Percentiles rank a stretch among this genome's conserved stretches.
These are phyloP conservation scores for Balanococcus diminutus DNA, from an alignment of 2,888 invertebrate species.

Conservation along the genomic window DNA sequence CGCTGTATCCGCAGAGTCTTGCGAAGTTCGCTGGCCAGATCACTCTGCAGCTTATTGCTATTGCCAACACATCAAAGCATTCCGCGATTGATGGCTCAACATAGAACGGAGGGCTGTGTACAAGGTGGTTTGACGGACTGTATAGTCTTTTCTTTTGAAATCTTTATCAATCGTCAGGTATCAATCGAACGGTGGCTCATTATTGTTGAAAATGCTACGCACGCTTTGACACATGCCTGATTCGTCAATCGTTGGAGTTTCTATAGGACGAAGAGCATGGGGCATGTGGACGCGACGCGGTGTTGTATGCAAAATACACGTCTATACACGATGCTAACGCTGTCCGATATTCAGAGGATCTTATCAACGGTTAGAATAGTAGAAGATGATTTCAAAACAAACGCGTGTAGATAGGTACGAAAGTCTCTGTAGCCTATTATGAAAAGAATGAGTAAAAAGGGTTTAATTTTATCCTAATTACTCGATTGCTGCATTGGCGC, in stretches of 20 bases:
- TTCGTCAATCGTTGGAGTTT: neutral
- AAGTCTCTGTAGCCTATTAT: too few species aligned
- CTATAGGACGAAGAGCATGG: neutral
- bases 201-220: slow-evolving; percentile 52
- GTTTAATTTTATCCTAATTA: too few species aligned
- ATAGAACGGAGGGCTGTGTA: neutral
- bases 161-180: slow-evolving; percentile 52
- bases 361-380: neutral
- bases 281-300: neutral
- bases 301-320: slow-evolving; percentile 52
- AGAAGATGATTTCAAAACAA: neutral
- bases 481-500: too few species aligned
- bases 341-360: slow-evolving; percentile 1
- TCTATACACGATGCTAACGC: neutral
- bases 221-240: slow-evolving; percentile 50
- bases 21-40: neutral
- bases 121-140: slow-evolving; percentile 31
- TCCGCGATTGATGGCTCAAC: slow-evolving; percentile 9
- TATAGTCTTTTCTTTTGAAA: slow-evolving; percentile 32
- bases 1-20: neutral
- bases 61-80: neutral
- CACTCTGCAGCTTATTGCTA: neutral
- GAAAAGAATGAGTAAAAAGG: too few species aligned
- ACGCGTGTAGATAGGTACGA: too few species aligned
- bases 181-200: slow-evolving; percentile 52